Conservation (phyloP, 1,140 invertebrate species). For the Frieseomelitta varia region DNA sequence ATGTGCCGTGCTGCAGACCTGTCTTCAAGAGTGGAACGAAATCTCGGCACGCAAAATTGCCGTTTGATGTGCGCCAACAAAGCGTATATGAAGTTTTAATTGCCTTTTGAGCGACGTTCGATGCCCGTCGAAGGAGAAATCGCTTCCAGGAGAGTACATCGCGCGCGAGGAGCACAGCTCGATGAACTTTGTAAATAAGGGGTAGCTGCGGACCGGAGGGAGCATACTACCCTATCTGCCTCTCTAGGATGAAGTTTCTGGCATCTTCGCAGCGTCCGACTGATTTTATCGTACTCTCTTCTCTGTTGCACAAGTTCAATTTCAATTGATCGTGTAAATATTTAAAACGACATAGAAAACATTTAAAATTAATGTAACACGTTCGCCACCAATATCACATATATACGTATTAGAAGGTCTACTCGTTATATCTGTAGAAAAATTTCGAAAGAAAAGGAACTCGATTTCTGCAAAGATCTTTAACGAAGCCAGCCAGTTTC, state of each 20-base stretch:
- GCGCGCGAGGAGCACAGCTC: slow-evolving; percentile 49
- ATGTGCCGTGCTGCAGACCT: background rate
- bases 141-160: slow-evolving; percentile 34
- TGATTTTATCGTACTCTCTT: slow-evolving; percentile 9
- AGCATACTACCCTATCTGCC: background rate
- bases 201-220: slow-evolving; percentile 12
- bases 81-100: slow-evolving; percentile 64
- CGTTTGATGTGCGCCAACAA: slow-evolving; percentile 65
- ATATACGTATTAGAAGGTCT: too few species aligned
- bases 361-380: background rate
- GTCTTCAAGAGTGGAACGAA: slow-evolving; percentile 46
- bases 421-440: too few species aligned
- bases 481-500: too few species aligned
- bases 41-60: slow-evolving; percentile 58
- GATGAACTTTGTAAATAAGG: slow-evolving; percentile 59
- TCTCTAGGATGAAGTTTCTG: background rate
- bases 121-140: slow-evolving; percentile 62
- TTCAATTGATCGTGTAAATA: background rate
- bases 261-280: background rate
- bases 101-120: slow-evolving; percentile 53
- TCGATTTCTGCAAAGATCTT: too few species aligned
- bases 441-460: too few species aligned
- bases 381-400: too few species aligned
- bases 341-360: background rate
- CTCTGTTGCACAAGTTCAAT: background rate